These are phyloP conservation scores for Perizoma affinitatum DNA, from an alignment of 2,888 invertebrate genomes.

Conservation along the genomic window DNA sequence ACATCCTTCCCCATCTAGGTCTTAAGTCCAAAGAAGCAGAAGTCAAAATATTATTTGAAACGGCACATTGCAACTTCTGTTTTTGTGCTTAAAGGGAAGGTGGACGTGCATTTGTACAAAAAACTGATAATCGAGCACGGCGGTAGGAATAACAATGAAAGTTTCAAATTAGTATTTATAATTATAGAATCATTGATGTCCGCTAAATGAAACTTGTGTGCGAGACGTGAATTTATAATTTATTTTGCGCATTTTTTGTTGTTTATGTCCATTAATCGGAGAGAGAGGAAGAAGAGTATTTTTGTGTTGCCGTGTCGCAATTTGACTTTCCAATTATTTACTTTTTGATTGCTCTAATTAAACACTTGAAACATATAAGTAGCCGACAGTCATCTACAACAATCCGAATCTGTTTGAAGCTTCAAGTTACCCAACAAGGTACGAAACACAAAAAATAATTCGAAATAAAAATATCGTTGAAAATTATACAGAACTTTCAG, in stretches of 20 bases:
- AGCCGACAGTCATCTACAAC: slow-evolving; percentile 23
- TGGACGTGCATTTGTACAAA: slow-evolving; percentile 64
- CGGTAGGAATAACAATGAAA: slow-evolving; percentile 76
- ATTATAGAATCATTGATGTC: slow-evolving; percentile 78
- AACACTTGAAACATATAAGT: slow-evolving; percentile 10
- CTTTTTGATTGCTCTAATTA: slow-evolving; percentile 26
- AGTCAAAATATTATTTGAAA: slow-evolving; percentile 48
- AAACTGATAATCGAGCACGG: slow-evolving; percentile 68
- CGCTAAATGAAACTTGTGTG: slow-evolving; percentile 61
- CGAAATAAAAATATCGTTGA: slow-evolving; percentile 25
- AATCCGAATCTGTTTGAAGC: slow-evolving; percentile 20
- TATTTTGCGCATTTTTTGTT: slow-evolving; percentile 42
- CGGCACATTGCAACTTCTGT: slow-evolving; percentile 43
- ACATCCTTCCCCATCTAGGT: slow-evolving; percentile 39
- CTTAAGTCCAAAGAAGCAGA: slow-evolving; percentile 54
- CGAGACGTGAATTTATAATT: slow-evolving; percentile 72
- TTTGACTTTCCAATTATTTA: slow-evolving; percentile 21
- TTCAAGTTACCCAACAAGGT: slow-evolving; percentile 25
- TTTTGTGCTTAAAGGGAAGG: slow-evolving; percentile 60
- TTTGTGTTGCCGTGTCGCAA: slow-evolving; percentile 12
- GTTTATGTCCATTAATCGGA: slow-evolving; percentile 34
- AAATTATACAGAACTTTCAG: slow-evolving; percentile 39
- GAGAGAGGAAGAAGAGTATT: slow-evolving; percentile 26
- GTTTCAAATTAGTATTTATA: slow-evolving; percentile 76
- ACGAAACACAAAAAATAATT: slow-evolving; percentile 21